Evolutionary conservation across 2,888 invertebrate genomes (phyloP), one percentile per base, ranked within the genome.

Genomic region (Stegophylla sp.): DNA sequence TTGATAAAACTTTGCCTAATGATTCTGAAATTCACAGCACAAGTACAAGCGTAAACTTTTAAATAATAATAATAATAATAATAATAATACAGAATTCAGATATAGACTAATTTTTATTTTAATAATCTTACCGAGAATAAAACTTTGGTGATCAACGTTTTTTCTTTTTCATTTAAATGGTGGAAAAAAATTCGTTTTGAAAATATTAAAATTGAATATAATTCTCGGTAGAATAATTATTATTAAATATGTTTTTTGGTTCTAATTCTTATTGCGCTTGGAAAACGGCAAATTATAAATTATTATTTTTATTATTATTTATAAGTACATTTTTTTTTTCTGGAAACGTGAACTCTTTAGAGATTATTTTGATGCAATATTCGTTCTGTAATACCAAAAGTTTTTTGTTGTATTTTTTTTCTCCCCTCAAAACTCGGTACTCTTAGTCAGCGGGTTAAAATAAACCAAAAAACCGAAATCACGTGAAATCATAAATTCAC

Each of bases 51-150:
- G 23, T 17, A 51, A 74, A 74, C 20, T 48, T 64, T 51, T 61
- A 48, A 59, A 61, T 61, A 45, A 63, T 26, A 51, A 67, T 26
- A 67, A 45, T 43, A 72, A 12, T 13, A 20, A 51, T 12, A n/a
- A 23, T 43, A 13, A 66, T 13, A n/a, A 15, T 20, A 41, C 20
- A 26, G 1, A 26, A 43, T n/a, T 26, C 2, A 0, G 12, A 26
- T n/a, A 43, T 56, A 17, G 17, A 59, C 10, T 59, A 23, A 5
- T 53, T 7, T 26, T 72, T 43, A 45, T 43, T 43, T 20, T 64
- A 41, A 64, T 43, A 45, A 45, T 67, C 48, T 48, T 67, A 48
- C 66, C 23, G 17, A 17, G 45, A 7, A 26, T 17, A 48, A 48
- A 48, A 23, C 7, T 67, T 67, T 28, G 9, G 26, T 13, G 26